Conservation (phyloP, 2,797 vertebrate genomes). For the Sebastiscus albofasciatus region DNA sequence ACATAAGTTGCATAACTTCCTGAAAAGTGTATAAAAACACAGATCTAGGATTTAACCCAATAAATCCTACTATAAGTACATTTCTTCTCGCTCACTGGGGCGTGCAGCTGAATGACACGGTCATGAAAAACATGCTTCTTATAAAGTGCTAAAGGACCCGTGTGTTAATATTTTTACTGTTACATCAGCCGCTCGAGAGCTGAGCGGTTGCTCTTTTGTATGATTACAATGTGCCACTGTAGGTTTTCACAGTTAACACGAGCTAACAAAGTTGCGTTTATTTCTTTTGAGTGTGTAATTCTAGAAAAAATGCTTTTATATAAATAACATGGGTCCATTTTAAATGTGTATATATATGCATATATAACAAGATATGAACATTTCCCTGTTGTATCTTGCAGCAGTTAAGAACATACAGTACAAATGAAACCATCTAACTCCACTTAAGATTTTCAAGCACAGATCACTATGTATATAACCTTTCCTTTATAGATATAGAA, state of each 20-base stretch:
- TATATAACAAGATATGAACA: slow-evolving; percentile 15
- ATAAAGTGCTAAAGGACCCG: slow-evolving; percentile 65
- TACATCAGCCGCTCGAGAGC: slow-evolving; percentile 52
- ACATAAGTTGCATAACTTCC: slow-evolving; percentile 46
- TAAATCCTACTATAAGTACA: slow-evolving; percentile 7
- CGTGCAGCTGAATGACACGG: slow-evolving; percentile 32
- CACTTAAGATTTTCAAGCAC: slow-evolving; percentile 22
- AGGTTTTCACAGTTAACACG: slow-evolving; percentile 56
- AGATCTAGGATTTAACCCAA: slow-evolving; percentile 13
- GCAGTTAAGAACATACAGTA: slow-evolving; percentile 11
- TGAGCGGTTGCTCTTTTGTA: slow-evolving; percentile 70
- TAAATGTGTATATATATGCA: slow-evolving; percentile 23
- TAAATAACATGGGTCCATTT: slow-evolving; percentile 47
- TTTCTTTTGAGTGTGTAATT: slow-evolving; percentile 38
- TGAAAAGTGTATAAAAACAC: slow-evolving; percentile 40
- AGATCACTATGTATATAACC: slow-evolving; percentile 35
- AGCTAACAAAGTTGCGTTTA: slow-evolving; percentile 48
- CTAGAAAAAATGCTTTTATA: slow-evolving; percentile 68
- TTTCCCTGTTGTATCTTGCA: slow-evolving; percentile 8
- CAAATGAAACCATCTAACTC: slow-evolving; percentile 14
- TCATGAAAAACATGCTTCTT: slow-evolving; percentile 35
- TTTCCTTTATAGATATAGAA: slow-evolving; percentile 38
- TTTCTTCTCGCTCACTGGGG: slow-evolving; percentile 20
- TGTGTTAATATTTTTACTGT: slow-evolving; percentile 57
- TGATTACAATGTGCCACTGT: slow-evolving; percentile 78